A percentile compares a stretch with the other conserved stretches of the same genome.
Conservation (phyloP, 2,113 vertebrate genomes). For the Hyla sarda region DNA sequence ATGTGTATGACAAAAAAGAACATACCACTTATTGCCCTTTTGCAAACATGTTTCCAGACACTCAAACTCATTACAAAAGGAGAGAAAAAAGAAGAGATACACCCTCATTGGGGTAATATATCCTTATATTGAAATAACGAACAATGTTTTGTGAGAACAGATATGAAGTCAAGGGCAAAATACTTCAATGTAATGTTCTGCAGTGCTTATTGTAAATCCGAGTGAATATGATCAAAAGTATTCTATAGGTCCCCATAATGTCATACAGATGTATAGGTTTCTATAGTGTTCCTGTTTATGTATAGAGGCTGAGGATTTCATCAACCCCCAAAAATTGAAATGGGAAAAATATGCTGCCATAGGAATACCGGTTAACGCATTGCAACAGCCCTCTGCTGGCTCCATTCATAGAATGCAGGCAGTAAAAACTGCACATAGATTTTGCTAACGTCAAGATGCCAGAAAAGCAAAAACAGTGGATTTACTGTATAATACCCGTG, state of each 20-base stretch:
- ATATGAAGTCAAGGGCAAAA: background rate
- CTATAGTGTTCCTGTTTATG: background rate
- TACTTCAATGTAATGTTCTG: background rate
- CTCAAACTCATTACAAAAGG: too few relatives aligned
- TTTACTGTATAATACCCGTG: too few relatives aligned
- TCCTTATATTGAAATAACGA: too few relatives aligned
- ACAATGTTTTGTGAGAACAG: background rate
- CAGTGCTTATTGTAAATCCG: background rate
- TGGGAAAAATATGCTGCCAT: background rate
- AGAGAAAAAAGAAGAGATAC: too few relatives aligned
- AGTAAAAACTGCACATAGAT: background rate
- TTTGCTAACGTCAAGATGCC: background rate
- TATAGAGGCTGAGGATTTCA: background rate
- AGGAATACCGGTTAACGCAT: background rate
- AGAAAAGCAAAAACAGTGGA: background rate
- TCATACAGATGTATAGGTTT: background rate
- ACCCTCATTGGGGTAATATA: too few relatives aligned
- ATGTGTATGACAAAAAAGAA: background rate
- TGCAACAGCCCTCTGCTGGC: background rate
- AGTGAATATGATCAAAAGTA: background rate
- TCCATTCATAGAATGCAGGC: background rate
- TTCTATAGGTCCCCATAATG: too few relatives aligned
- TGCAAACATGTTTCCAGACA: background rate
- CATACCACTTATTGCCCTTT: background rate
- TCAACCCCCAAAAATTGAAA: background rate